Conservation (phyloP, 2,797 vertebrate genomes). For the Meriones psammophilus region DNA sequence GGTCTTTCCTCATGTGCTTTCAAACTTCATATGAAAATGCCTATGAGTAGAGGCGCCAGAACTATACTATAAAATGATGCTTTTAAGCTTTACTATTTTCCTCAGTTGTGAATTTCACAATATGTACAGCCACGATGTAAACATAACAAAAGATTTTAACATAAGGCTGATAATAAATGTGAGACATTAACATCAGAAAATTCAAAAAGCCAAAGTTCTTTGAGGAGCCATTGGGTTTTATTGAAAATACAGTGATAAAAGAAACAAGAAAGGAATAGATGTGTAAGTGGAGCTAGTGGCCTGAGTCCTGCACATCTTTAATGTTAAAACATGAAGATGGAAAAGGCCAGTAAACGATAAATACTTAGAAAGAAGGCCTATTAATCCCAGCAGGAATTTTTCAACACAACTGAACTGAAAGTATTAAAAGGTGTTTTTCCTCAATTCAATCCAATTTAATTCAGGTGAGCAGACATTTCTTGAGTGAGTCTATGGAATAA, state of each 20-base stretch:
- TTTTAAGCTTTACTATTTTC: not conserved
- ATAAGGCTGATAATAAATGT: not conserved
- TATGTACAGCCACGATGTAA: not conserved
- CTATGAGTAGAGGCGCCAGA: not conserved
- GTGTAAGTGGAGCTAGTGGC: not conserved
- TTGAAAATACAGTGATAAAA: constrained; percentile 2
- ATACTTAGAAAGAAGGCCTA: constrained; percentile 32
- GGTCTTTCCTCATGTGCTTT: not conserved
- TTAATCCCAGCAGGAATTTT: constrained; percentile 38
- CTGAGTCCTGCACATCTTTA: not conserved
- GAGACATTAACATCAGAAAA: not conserved
- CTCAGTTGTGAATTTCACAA: not conserved
- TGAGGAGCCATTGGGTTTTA: not conserved
- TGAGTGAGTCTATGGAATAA: not conserved
- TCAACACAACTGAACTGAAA: constrained; percentile 10
- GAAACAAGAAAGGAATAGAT: not conserved
- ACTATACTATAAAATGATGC: not conserved
- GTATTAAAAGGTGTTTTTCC: constrained; percentile 52
- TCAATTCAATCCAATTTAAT: constrained; percentile 58
- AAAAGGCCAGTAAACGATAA: not conserved
- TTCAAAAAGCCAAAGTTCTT: constrained; percentile 1
- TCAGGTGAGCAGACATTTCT: constrained; percentile 51
- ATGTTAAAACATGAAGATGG: constrained; percentile 9
- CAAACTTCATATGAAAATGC: not conserved
- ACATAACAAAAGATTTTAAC: not conserved